Percentiles rank a stretch among this genome's conserved stretches.
Conservation (phyloP, 1,140 invertebrate species). For the Papilio xuthus region DNA sequence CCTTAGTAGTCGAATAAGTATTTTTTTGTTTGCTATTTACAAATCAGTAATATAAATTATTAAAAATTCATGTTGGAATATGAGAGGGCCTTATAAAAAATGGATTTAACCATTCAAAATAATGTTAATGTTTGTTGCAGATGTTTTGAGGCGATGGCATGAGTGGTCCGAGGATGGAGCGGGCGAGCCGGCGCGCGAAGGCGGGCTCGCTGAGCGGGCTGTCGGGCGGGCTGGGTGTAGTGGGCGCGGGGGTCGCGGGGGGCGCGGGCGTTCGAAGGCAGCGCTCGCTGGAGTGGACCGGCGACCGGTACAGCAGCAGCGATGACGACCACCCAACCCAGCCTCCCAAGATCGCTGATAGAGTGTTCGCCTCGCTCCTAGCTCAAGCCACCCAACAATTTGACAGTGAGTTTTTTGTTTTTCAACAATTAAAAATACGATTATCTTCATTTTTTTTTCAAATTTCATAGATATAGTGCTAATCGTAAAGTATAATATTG, state of each 20-base stretch:
- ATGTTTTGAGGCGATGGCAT: constrained; percentile 64
- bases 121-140: constrained; percentile 52
- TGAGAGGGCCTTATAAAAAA: no score
- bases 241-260: constrained; percentile 45
- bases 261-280: constrained; percentile 80
- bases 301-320: constrained; percentile 84
- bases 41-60: background rate
- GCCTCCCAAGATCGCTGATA: constrained; percentile 83
- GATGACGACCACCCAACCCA: constrained; percentile 83
- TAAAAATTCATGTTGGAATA: background rate
- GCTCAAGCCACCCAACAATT: constrained; percentile 84
- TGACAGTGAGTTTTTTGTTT: constrained; percentile 73
- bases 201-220: constrained; percentile 75
- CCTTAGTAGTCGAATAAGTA: background rate
- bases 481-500: background rate
- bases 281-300: constrained; percentile 85
- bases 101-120: constrained; percentile 25
- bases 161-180: constrained; percentile 69
- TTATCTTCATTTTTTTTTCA: background rate
- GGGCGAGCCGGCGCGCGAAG: constrained; percentile 72
- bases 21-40: background rate
- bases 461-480: background rate
- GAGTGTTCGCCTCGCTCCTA: constrained; percentile 84
- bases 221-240: constrained; percentile 48
- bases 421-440: background rate